Conservation (phyloP, 2,113 vertebrate genomes). For the Phrynocephalus versicolor region DNA sequence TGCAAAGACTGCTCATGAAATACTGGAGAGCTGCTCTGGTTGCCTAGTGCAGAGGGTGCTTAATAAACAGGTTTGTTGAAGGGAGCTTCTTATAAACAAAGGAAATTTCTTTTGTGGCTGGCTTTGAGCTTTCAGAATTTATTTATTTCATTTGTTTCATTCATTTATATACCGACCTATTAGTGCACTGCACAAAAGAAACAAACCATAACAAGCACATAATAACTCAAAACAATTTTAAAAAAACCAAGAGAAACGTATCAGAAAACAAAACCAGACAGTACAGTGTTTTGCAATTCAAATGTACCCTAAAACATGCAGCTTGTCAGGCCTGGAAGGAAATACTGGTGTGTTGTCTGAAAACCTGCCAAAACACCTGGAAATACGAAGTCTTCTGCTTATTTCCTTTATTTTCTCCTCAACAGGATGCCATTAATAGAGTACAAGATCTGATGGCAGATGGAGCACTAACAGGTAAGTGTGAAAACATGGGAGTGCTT, state of each 20-base stretch:
- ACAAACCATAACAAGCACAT: no score
- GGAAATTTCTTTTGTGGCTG: neutral
- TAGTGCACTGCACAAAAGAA: no score
- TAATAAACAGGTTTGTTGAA: no score
- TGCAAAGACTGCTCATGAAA: neutral
- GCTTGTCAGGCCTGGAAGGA: neutral
- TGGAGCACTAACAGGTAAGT: slow-evolving; percentile 89
- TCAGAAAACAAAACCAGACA: no score
- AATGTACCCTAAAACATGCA: neutral
- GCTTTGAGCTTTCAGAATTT: neutral
- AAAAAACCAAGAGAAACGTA: no score
- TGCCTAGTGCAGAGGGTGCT: no score
- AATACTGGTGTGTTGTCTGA: neutral
- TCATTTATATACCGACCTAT: no score
- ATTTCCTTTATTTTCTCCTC: slow-evolving; percentile 26
- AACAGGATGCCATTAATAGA: slow-evolving; percentile 89
- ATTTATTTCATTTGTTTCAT: no score
- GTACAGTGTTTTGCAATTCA: neutral
- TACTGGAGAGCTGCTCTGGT: neutral
- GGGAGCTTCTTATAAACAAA: no score
- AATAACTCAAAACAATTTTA: no score
- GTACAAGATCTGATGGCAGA: slow-evolving; percentile 92
- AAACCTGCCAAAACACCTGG: neutral
- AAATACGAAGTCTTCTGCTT: neutral
- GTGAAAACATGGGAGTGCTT: neutral